Base-by-base conservation (phyloP, 2,888 invertebrate genomes). In the Drosophila melanosoma region DNA sequence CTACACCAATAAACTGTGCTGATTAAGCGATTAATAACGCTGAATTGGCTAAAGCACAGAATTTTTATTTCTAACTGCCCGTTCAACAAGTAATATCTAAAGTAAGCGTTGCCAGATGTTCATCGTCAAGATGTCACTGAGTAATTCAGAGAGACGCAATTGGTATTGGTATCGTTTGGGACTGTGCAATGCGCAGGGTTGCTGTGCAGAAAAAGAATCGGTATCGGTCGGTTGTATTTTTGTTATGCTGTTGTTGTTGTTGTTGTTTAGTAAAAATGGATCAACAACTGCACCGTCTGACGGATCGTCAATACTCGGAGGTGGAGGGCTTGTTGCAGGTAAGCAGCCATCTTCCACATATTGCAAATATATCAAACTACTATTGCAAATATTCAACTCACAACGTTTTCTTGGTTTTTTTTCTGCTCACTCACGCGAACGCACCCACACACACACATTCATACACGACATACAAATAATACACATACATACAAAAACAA, bases 231-330 rank as follows among this genome's bases (percentile, higher is more conserved):
- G 74, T 76, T 66, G 70, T 69, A 70, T 78, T 85, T 71, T 71
- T 75, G 71, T 84, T 69, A 74, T 75, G 63, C 52, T 75, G 45
- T 58, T 77, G 74, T 72, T 75, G 82, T 84, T 68, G 79, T 83
- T 74, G 78, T 77, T 71, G 75, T 83, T 83, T 78, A 74, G 81
- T 77, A 83, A 83, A 83, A 84, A 88, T 88, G 85, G 83, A 83
- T 81, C 83, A 83, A 80, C 80, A 80, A 80, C 80, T 80, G 54
- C 89, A 89, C 73, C 87, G 89, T 83, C 86, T 86, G 69, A 89
- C 85, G 68, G 87, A 86, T 80, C 87, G 89, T 72, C 87, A 89
- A 45, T 89, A 86, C 54, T 87, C 89, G 38, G 87, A 89, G 62
- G 85, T 84, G 38, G 89, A 87, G 65, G 85, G 89, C 56, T 74